phyloP scores from a whole-genome alignment of 2,797 vertebrate genomes.

The Halcyon leucocephala region DNA sequence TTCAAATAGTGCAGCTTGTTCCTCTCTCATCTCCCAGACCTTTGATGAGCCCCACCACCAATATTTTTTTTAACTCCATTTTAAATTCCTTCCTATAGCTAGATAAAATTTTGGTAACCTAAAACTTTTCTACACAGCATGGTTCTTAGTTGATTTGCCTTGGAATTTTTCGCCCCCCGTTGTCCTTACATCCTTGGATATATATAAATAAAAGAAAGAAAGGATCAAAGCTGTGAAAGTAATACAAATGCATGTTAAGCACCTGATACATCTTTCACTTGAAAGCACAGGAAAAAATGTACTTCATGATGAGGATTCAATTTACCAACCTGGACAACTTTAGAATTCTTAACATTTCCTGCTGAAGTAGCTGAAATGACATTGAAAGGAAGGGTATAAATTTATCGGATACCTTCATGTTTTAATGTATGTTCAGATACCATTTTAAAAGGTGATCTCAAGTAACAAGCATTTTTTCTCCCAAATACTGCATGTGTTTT shows the following conservation, averaged over 20 bases:
- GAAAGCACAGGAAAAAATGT: neutral
- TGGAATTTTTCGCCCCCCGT: rapidly evolving
- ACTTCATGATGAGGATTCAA: neutral
- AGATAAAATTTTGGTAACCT: neutral
- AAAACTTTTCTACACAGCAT: neutral
- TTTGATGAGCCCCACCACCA: neutral
- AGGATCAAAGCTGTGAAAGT: neutral
- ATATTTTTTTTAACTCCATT: neutral
- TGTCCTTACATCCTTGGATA: neutral
- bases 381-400: neutral
- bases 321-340: neutral
- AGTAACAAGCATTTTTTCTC: neutral
- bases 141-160: neutral
- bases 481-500: neutral
- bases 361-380: neutral
- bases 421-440: neutral
- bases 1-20: neutral
- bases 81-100: neutral
- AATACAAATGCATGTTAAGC: neutral
- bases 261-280: neutral
- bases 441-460: neutral
- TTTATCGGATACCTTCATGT: neutral
- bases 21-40: neutral
- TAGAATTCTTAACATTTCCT: neutral
- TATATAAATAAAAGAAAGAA: neutral